Percentiles rank a stretch among this genome's conserved stretches.
Evolutionary conservation across 2,113 vertebrate genomes (phyloP).

Genomic region (Galbula dea): DNA sequence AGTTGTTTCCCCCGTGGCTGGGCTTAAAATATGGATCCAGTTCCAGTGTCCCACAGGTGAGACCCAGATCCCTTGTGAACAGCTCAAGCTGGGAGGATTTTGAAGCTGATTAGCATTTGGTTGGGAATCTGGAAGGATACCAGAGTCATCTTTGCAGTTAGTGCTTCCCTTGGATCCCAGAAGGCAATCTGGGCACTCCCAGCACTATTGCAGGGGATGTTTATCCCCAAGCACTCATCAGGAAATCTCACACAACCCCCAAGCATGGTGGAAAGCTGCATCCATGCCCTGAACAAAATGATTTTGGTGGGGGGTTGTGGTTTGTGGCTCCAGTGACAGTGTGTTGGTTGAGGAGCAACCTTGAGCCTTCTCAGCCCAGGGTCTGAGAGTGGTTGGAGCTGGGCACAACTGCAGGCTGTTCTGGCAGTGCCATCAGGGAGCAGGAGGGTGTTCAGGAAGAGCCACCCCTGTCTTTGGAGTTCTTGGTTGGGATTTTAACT

Average conservation of each 20-base stretch:
- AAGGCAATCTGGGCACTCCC: not conserved
- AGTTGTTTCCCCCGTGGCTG: not conserved
- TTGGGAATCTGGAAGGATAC: not conserved
- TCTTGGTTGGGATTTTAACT: not conserved
- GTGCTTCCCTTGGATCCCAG: not conserved
- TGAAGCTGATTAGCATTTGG: not conserved
- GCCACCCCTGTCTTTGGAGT: not conserved
- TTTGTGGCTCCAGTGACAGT: not conserved
- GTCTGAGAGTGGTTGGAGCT: no score
- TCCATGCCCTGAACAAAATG: not conserved
- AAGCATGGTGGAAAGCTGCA: not conserved
- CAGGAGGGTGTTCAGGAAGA: not conserved
- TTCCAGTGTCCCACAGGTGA: not conserved
- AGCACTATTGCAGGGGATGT: slow-evolving; percentile 23
- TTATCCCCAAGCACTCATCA: not conserved
- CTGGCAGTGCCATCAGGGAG: not conserved
- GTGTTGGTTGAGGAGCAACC: not conserved
- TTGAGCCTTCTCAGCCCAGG: not conserved
- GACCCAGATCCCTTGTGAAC: not conserved
- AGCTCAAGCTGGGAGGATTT: not conserved
- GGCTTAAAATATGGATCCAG: not conserved
- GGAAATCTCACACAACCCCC: not conserved
- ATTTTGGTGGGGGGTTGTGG: not conserved
- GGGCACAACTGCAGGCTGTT: accelerated
- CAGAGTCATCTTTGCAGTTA: not conserved